phyloP scores from a whole-genome alignment of 30 jellyfish, hydroid and myxozoan genomes.

The Chrysaora quinquecirrha region DNA sequence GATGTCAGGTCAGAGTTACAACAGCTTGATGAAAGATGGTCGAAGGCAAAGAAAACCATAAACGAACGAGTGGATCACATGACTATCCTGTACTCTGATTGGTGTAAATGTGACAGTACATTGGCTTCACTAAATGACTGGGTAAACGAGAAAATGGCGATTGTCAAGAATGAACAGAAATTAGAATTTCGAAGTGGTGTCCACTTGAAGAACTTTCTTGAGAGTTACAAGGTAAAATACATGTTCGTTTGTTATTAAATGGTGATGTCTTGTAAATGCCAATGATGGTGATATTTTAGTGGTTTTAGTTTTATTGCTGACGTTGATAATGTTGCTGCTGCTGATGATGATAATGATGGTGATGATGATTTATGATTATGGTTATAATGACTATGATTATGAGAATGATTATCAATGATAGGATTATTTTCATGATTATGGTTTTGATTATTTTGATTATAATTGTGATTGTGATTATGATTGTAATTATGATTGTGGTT shows the following conservation, averaged over 20 bases:
- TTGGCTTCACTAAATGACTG: slow-evolving; percentile 17
- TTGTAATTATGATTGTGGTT: too few relatives aligned
- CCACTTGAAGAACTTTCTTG: slow-evolving; percentile 12
- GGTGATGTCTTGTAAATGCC: too few relatives aligned
- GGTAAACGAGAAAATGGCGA: slow-evolving; percentile 1
- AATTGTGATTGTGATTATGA: too few relatives aligned
- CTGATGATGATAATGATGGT: too few relatives aligned
- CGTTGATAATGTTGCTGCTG: too few relatives aligned
- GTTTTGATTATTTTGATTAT: too few relatives aligned
- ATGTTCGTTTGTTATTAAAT: too few relatives aligned
- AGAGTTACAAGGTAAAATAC: slow-evolving; percentile 22
- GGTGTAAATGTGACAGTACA: slow-evolving; percentile 21
- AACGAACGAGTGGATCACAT: slow-evolving; percentile 29
- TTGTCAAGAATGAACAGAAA: slow-evolving; percentile 9
- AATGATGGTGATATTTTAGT: too few relatives aligned
- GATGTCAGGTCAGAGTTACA: slow-evolving; percentile 67
- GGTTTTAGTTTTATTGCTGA: too few relatives aligned
- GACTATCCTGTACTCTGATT: slow-evolving; percentile 29
- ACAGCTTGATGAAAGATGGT: slow-evolving; percentile 63
- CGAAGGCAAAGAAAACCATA: slow-evolving; percentile 8
- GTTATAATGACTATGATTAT: neutral
- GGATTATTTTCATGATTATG: too few relatives aligned
- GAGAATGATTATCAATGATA: neutral
- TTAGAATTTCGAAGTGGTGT: slow-evolving; percentile 41
- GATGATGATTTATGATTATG: too few relatives aligned